Evolutionary conservation across 2,797 vertebrate genomes (phyloP), one percentile per base, ranked within the genome.

Genomic region (Gallinago nigripennis): DNA sequence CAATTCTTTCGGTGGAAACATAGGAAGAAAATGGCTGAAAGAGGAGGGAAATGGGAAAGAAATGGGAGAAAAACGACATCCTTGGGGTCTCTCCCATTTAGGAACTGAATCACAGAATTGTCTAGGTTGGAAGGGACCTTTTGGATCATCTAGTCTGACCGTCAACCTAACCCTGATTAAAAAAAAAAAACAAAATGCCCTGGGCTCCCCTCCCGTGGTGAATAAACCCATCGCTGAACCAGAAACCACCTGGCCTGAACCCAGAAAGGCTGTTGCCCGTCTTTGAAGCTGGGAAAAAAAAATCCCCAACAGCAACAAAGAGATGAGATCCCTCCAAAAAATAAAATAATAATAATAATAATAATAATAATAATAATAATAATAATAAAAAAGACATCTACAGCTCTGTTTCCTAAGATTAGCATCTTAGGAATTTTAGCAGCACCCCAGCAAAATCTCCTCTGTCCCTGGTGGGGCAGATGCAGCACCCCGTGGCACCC

Each of bases 261-360:
- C 56, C 46, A 43, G 50, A 18, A 60, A 39, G 10, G 48, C 20
- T 19, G 18, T 8, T 0, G 0, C 6, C 11, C 1, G 0, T n/a
- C 58, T 17, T 54, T 65, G 76, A 48, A 86, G 23, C 20, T 16
- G 45, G 8, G n/a, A 12, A 19, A 31, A 30, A 23, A 25, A 24
- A 15, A 37, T 17, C 14, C 11, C 24, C 5, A 4, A 7, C 33
- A 53, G 10, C 53, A 45, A 6, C 12, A 12, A 18, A 30, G 33
- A 65, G 43, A 20, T 10, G 43, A 53, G 46, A 33, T 21, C n/a
- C 35, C 30, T n/a, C 2, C 4, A 41, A 24, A 5, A 5, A 33
- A 8, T 35, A 45, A 46, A 21, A 46, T 39, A 39, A 39, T 39
- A 39, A 39, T 39, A 39, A 39, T 39, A 41, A 41, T 41, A 41